phyloP scores from a whole-genome alignment of 2,797 vertebrate species.

The Bovichtus variegatus region DNA sequence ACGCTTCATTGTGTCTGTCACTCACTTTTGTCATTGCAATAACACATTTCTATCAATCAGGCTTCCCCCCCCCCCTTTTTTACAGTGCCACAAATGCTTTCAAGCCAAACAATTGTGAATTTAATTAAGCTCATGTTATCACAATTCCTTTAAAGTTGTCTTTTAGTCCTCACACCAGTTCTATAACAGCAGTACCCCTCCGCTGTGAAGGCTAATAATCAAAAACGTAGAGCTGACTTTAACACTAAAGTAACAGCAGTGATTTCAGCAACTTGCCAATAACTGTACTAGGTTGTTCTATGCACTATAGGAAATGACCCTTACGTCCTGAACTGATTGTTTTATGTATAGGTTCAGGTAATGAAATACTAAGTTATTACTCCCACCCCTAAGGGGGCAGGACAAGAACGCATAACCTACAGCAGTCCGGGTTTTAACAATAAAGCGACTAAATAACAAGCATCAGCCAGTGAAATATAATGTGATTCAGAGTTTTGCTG shows the following conservation, averaged over 20 bases:
- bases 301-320: not conserved
- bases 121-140: conserved; percentile 66
- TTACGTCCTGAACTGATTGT: not conserved
- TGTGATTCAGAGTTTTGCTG: not conserved
- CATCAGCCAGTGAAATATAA: not conserved
- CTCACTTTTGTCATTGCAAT: conserved; percentile 44
- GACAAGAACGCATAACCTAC: not conserved
- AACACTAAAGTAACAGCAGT: not conserved
- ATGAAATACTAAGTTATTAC: not conserved
- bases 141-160: conserved; percentile 48
- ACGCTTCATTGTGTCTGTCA: conserved; percentile 51
- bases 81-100: conserved; percentile 40
- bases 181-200: conserved; percentile 1
- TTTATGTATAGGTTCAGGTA: not conserved
- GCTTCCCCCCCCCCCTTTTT: not conserved
- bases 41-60: conserved; percentile 44
- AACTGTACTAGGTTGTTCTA: too few species aligned
- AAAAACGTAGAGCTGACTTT: not conserved
- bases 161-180: conserved; percentile 37
- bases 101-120: conserved; percentile 47
- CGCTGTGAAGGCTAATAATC: conserved; percentile 31
- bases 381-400: not conserved
- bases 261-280: not conserved
- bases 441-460: not conserved
- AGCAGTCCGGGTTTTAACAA: not conserved